These are phyloP conservation scores for Sternotherus odoratus DNA, from an alignment of 2,797 vertebrate genomes.

Conservation along the genomic window DNA sequence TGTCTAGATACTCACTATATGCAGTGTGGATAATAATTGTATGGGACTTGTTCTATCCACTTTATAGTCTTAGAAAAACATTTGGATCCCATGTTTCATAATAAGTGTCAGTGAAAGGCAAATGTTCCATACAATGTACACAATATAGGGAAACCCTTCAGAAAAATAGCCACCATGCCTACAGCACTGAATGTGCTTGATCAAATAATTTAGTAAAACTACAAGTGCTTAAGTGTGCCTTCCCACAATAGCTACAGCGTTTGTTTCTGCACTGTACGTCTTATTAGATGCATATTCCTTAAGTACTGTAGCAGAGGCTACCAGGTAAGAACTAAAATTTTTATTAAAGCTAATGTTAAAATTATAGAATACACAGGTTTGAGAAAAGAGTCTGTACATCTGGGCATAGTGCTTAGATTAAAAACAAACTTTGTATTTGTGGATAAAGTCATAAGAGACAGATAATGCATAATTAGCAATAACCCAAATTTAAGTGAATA, in stretches of 20 bases:
- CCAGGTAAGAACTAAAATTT: not conserved
- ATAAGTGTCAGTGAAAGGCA: not conserved
- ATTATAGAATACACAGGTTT: too few species aligned
- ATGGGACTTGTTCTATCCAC: not conserved
- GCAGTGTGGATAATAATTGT: not conserved
- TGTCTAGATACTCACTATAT: not conserved
- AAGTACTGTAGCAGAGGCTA: not conserved
- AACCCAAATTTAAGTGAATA: too few species aligned
- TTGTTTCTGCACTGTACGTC: not conserved
- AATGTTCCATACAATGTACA: not conserved
- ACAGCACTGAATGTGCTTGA: not conserved
- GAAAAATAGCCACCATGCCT: not conserved
- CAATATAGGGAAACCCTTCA: not conserved
- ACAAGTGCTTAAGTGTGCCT: not conserved
- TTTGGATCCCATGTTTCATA: not conserved
- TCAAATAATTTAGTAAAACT: not conserved
- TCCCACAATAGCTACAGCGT: not conserved
- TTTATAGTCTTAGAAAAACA: not conserved
- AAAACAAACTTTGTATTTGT: too few species aligned
- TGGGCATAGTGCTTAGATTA: too few species aligned
- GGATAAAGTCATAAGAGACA: too few species aligned
- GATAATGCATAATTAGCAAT: too few species aligned
- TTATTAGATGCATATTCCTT: not conserved
- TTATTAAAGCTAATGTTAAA: too few species aligned
- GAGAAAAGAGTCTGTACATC: too few species aligned